These are phyloP conservation scores for Hydroisotoma schaefferi DNA, from an alignment of 2,888 invertebrate species.

Conservation along the genomic window DNA sequence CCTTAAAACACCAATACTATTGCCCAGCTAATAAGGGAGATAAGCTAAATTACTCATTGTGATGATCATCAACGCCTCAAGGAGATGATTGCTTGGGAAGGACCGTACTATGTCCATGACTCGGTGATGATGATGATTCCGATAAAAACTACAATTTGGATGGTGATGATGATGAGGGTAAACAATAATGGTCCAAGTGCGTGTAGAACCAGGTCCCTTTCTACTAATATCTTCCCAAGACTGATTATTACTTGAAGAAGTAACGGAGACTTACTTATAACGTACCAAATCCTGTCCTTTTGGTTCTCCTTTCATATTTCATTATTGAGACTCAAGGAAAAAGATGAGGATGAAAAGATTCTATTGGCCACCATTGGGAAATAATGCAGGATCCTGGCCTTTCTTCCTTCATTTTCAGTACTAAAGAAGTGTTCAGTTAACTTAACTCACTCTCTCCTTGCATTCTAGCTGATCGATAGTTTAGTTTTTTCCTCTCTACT, in stretches of 20 bases:
- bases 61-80: conserved; percentile 4
- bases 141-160: conserved; percentile 1
- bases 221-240: conserved; percentile 5
- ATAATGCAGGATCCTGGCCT: no score
- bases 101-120: neutral
- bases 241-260: neutral
- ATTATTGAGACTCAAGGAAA: conserved; percentile 5
- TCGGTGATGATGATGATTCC: no score
- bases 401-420: no score
- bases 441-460: no score
- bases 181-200: conserved; percentile 38
- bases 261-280: neutral
- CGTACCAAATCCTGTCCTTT: no score
- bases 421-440: no score
- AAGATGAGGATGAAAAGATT: neutral
- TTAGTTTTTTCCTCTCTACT: no score
- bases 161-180: conserved; percentile 33
- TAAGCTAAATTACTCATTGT: conserved; percentile 16
- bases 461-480: no score
- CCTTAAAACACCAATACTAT: conserved; percentile 2
- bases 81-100: neutral
- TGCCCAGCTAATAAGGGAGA: conserved; percentile 21
- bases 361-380: conserved; percentile 3
- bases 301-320: conserved; percentile 8
- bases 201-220: conserved; percentile 12